phyloP scores from a whole-genome alignment of 2,888 invertebrate genomes.

The Morpho helenor region DNA sequence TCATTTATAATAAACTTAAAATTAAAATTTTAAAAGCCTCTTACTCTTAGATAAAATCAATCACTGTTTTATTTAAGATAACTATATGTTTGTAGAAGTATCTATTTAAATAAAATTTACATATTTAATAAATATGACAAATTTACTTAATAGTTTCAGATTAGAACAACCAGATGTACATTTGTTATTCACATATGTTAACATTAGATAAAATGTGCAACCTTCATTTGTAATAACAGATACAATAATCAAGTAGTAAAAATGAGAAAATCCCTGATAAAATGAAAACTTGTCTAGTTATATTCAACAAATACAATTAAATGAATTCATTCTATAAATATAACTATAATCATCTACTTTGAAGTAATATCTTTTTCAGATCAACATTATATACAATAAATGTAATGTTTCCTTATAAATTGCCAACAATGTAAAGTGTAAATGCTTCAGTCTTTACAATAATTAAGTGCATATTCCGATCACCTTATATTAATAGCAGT shows the following conservation, averaged over 20 bases:
- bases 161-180: no score
- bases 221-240: no score
- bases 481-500: slow-evolving; percentile 8
- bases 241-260: slow-evolving; percentile 7
- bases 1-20: neutral
- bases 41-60: neutral
- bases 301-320: slow-evolving; percentile 20
- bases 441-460: slow-evolving; percentile 63
- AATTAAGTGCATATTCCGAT: slow-evolving; percentile 27
- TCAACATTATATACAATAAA: slow-evolving; percentile 36
- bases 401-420: slow-evolving; percentile 33
- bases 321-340: slow-evolving; percentile 25
- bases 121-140: neutral
- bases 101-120: slow-evolving; percentile 26
- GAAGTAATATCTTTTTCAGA: slow-evolving; percentile 35
- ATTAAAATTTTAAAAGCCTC: slow-evolving; percentile 27
- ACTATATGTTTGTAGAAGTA: slow-evolving; percentile 31
- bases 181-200: no score
- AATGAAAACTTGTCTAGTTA: slow-evolving; percentile 15
- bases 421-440: slow-evolving; percentile 42
- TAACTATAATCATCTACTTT: slow-evolving; percentile 29
- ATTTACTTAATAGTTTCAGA: no score
- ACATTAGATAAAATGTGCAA: no score
- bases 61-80: no score
- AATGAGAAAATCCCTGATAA: slow-evolving; percentile 12